These are phyloP conservation scores for Drosophila nr. perissopoda DNA, from an alignment of 2,888 invertebrate species.

Conservation along the genomic window DNA sequence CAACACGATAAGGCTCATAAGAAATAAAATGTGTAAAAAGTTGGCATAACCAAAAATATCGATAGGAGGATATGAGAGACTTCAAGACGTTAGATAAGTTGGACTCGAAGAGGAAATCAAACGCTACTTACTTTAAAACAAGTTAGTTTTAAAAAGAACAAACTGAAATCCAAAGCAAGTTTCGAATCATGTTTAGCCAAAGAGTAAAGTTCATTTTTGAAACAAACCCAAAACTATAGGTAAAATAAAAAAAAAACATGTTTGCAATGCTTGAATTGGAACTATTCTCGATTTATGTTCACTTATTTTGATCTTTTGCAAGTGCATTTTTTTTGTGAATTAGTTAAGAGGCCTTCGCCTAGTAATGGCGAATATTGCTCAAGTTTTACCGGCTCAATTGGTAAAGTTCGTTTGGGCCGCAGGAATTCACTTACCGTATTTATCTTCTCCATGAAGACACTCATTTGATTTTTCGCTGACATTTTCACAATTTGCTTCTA, in stretches of 20 bases:
- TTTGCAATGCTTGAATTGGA: background rate
- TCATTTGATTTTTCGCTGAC: constrained; percentile 90
- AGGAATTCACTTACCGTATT: constrained; percentile 88
- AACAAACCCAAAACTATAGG: background rate
- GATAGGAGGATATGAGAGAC: background rate
- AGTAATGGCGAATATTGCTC: background rate
- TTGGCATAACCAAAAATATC: background rate
- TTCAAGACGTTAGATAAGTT: background rate
- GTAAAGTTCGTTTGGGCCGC: background rate
- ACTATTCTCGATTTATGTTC: background rate
- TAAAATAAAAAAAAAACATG: background rate
- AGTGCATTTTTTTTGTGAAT: background rate
- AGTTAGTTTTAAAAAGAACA: background rate
- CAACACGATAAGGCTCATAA: background rate
- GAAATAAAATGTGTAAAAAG: background rate
- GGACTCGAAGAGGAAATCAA: background rate
- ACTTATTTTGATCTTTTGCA: background rate
- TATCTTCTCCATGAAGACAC: constrained; percentile 90
- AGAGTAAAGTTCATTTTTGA: background rate
- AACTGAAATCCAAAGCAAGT: background rate
- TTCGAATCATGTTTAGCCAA: background rate
- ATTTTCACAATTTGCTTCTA: constrained; percentile 81
- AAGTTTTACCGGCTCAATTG: constrained; percentile 5
- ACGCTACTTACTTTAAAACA: background rate
- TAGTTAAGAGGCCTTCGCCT: background rate